Evolutionary conservation across 2,797 vertebrate genomes (phyloP).

Genomic region (Acestrorhynchus altus): DNA sequence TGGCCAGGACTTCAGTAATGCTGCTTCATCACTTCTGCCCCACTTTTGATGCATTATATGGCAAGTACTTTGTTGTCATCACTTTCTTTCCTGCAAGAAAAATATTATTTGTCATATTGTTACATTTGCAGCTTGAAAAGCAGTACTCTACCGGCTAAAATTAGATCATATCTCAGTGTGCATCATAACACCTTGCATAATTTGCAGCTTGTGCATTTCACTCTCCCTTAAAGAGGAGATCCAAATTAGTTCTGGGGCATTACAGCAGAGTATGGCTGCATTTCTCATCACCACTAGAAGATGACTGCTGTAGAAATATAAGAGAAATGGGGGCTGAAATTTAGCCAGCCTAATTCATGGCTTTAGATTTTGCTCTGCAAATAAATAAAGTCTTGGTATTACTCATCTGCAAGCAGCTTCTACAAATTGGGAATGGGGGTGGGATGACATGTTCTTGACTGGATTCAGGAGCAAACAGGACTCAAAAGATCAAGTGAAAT

Average conservation of each 20-base stretch:
- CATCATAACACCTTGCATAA: slow-evolving; percentile 29
- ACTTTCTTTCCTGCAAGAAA: not conserved
- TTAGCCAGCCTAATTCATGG: slow-evolving; percentile 47
- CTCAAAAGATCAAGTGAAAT: slow-evolving; percentile 34
- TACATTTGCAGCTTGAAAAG: not conserved
- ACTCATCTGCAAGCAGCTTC: slow-evolving; percentile 46
- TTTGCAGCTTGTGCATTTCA: slow-evolving; percentile 31
- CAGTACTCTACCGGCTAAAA: slow-evolving; percentile 5
- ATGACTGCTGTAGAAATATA: slow-evolving; percentile 40
- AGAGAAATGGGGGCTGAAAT: slow-evolving; percentile 50
- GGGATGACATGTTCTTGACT: slow-evolving; percentile 39
- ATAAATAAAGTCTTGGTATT: slow-evolving; percentile 48
- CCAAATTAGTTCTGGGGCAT: slow-evolving; percentile 53
- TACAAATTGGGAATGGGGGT: not conserved
- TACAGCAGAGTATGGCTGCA: slow-evolving; percentile 27
- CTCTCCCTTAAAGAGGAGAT: slow-evolving; percentile 34
- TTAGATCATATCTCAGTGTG: not conserved
- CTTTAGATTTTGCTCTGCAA: slow-evolving; percentile 50
- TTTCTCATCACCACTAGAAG: slow-evolving; percentile 31
- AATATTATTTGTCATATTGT: not conserved
- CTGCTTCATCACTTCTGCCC: not conserved
- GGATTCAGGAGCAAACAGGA: slow-evolving; percentile 31
- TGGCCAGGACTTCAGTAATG: not conserved
- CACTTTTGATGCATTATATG: not conserved
- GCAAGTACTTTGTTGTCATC: not conserved